phyloP scores from a whole-genome alignment of 2,113 vertebrate genomes.

The Melospiza georgiana region DNA sequence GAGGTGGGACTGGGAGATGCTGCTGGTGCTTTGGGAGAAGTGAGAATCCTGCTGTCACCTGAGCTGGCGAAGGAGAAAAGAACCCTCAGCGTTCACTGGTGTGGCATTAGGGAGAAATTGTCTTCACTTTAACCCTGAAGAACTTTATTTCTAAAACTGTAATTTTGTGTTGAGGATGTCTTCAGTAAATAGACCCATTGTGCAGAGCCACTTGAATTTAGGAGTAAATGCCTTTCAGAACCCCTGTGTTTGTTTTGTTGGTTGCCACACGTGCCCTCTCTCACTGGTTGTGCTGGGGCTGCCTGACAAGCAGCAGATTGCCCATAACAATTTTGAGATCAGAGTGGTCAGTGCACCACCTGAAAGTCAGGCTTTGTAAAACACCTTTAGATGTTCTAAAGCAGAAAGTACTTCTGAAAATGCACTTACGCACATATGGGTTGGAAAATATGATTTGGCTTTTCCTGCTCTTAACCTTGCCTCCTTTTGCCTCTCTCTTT shows the following conservation, averaged over 20 bases:
- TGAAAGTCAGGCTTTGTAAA: not conserved
- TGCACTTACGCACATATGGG: not conserved
- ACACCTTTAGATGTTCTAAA: not conserved
- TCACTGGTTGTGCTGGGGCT: not conserved
- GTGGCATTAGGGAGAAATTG: fast-evolving
- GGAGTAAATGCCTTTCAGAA: not conserved
- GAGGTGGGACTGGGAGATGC: too few relatives aligned
- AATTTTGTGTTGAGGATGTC: not conserved
- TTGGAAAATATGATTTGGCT: not conserved
- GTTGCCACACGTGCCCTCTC: not conserved
- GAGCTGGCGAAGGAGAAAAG: not conserved
- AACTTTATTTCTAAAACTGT: not conserved
- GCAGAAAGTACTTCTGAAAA: not conserved
- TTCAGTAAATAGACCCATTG: not conserved
- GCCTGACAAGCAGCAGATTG: not conserved
- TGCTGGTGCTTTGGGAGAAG: fast-evolving
- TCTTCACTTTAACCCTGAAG: not conserved
- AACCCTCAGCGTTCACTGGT: not conserved
- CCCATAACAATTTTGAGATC: not conserved
- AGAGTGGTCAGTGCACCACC: not conserved
- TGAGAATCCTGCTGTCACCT: not conserved
- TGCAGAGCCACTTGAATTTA: not conserved
- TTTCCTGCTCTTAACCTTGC: not conserved
- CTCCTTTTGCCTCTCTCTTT: not conserved
- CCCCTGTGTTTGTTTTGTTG: not conserved